Base-by-base conservation (phyloP, 2,888 invertebrate species). In the Clistopyga incitator region DNA sequence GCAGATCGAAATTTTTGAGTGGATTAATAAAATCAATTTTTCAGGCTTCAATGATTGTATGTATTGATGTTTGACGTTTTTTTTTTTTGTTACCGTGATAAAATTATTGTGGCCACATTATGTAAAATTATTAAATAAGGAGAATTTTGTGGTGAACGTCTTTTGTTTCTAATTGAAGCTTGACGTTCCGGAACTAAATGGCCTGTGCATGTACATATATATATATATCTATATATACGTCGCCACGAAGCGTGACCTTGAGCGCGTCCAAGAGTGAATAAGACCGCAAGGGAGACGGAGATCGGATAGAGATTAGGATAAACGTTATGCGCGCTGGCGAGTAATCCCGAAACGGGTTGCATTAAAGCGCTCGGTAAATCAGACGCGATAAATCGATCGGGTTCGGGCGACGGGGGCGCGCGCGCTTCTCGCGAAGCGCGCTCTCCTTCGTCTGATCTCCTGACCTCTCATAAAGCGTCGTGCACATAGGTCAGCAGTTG, bases 331-430 rank as follows among this genome's bases (percentile, higher is more conserved):
- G 61, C 79, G 75, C 72, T 78, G 54, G 71, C 76, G 61, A 42
- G 71, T 29, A 65, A 29, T 78, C 47, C 54, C 65, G 61, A 75
- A 79, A 82, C 80, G 77, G 83, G 77, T 84, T 71, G 77, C 80
- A 84, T 89, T 89, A 88, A 87, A 87, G 86, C 86, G 84, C 68
- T 84, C 87, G 85, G 85, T 89, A 90, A 90, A 90, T 90, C 90
- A 88, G 88, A 89, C 87, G 83, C 83, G 86, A 89, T 89, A 89
- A 90, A 90, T 90, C 85, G 89, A 89, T 89, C 88, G 87, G 72
- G 6, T 72, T 80, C 64, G 78, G 65, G 78, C 56, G 74, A n/a
- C 74, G 61, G 78, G 64, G 15, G 85, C 81, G 74, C 64, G 80
- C 59, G 82, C 74, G 59, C 78, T 77, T 75, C 59, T 74, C 82